Percentiles rank a stretch among this genome's conserved stretches.
phyloP scores from a whole-genome alignment of 1,140 invertebrate genomes.

The Heliothis virescens region DNA sequence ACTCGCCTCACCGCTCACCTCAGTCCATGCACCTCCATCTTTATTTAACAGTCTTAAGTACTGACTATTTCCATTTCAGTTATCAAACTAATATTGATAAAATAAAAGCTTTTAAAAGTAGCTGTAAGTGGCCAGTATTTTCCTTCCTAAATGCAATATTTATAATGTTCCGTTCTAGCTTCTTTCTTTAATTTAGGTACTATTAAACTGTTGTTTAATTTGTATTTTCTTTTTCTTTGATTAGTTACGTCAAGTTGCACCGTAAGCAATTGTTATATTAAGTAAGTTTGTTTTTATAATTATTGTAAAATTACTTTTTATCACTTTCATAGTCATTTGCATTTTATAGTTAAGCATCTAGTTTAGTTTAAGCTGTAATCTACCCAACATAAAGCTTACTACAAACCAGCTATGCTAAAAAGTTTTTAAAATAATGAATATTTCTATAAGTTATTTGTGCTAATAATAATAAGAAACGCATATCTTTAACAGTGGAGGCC shows the following conservation, averaged over 20 bases:
- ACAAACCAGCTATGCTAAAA: constrained; percentile 33
- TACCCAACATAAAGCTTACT: constrained; percentile 37
- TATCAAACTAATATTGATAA: no score
- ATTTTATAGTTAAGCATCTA: constrained; percentile 3
- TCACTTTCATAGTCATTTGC: constrained; percentile 1
- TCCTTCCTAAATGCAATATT: no score
- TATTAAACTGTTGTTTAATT: background rate
- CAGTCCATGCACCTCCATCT: constrained; percentile 54
- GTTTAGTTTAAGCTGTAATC: background rate
- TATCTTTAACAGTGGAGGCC: constrained; percentile 70
- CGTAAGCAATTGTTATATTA: no score
- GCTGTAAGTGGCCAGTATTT: no score
- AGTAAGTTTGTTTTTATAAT: background rate
- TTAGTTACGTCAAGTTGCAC: no score
- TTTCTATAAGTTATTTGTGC: background rate
- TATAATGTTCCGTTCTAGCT: background rate
- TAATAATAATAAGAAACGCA: background rate
- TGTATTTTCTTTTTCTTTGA: background rate
- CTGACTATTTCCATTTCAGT: no score
- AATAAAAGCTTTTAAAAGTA: no score
- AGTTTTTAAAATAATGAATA: background rate
- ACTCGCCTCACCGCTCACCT: constrained; percentile 56
- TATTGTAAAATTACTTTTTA: no score
- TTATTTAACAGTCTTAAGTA: background rate
- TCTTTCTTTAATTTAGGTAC: background rate